Conservation (phyloP, 2,113 vertebrate genomes). For the Hepsetus odoe region DNA sequence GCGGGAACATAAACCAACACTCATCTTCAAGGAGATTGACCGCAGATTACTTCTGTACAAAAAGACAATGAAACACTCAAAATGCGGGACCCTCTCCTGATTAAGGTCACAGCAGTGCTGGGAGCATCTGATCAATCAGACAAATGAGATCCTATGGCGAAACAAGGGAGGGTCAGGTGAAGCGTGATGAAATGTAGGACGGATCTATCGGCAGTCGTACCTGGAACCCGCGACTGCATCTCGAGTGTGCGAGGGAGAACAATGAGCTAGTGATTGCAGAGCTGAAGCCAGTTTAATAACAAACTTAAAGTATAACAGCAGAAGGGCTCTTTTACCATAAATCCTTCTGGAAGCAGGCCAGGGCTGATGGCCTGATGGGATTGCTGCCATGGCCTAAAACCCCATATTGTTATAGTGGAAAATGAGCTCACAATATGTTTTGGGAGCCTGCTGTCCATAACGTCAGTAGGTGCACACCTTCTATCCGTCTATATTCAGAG, state of each 20-base stretch:
- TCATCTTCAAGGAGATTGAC: conserved; percentile 33
- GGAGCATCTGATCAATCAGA: conserved; percentile 6
- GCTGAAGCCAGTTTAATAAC: conserved; percentile 21
- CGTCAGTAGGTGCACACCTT: too few relatives aligned
- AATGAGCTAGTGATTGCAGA: neutral
- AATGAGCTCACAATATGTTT: neutral
- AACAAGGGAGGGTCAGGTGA: neutral
- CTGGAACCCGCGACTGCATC: neutral
- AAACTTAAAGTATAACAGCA: conserved; percentile 31
- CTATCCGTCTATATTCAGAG: too few relatives aligned
- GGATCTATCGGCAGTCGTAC: conserved; percentile 4
- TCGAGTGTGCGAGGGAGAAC: conserved; percentile 5
- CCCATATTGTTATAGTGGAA: neutral
- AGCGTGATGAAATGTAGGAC: neutral
- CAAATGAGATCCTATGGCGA: conserved; percentile 5
- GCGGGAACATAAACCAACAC: neutral
- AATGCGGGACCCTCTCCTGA: conserved; percentile 33
- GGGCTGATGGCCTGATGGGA: conserved; percentile 27
- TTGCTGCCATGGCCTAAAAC: neutral
- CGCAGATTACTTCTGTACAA: conserved; percentile 26
- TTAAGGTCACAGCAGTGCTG: conserved; percentile 16
- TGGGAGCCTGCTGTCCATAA: neutral
- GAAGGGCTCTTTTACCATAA: conserved; percentile 11
- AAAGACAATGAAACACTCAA: conserved; percentile 45
- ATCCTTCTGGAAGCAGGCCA: conserved; percentile 32